phyloP scores from a whole-genome alignment of 2,113 vertebrate genomes.

The Aleadryas rufinucha region DNA sequence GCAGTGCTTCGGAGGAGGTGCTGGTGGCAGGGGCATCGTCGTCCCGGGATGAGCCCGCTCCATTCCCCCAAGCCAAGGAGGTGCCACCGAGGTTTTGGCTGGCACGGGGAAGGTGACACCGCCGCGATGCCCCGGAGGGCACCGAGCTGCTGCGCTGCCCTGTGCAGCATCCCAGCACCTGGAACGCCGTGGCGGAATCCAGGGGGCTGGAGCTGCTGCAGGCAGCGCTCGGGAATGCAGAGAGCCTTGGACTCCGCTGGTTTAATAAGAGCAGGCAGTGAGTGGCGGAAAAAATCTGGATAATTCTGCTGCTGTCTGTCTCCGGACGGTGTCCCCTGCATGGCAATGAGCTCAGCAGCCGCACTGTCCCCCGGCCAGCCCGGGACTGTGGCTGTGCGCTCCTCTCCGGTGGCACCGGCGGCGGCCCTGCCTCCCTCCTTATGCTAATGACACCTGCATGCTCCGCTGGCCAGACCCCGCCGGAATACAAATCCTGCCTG shows the following conservation, averaged over 20 bases:
- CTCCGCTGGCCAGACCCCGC: neutral
- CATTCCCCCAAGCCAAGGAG: accelerated
- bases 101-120: neutral
- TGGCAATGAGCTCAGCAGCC: neutral
- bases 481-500: constrained; percentile 21
- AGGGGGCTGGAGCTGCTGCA: accelerated
- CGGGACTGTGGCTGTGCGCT: neutral
- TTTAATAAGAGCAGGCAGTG: neutral
- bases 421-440: neutral
- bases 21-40: no score
- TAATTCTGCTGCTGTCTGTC: neutral
- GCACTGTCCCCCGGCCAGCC: neutral
- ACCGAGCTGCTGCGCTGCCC: neutral
- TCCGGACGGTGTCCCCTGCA: neutral
- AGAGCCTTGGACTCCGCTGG: neutral
- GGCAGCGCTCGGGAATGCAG: neutral
- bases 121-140: neutral
- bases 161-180: accelerated
- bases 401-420: neutral
- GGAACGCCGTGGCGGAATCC: neutral
- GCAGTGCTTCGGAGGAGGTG: accelerated
- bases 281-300: neutral
- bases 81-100: neutral
- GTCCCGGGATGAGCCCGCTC: accelerated
- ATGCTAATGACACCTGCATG: constrained; percentile 4